A percentile compares a stretch with the other conserved stretches of the same genome.
phyloP scores from a whole-genome alignment of 2,797 vertebrate species.

The Rhinogobio ventralis region DNA sequence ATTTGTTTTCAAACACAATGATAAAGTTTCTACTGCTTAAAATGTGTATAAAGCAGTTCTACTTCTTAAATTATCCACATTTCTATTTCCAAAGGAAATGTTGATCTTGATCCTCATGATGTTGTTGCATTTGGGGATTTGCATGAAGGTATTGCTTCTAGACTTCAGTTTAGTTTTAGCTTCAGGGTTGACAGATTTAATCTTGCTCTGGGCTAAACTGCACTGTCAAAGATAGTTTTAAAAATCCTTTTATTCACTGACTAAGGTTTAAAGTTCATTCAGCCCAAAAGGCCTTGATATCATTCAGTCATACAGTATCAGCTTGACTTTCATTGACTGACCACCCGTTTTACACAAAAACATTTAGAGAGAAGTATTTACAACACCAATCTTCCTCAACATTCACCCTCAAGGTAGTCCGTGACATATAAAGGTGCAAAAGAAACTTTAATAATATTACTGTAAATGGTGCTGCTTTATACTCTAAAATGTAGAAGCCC shows the following conservation, averaged over 20 bases:
- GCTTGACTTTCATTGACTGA: constrained; percentile 32
- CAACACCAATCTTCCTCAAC: constrained; percentile 64
- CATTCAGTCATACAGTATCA: constrained; percentile 29
- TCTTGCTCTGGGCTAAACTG: neutral
- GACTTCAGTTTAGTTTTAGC: constrained; percentile 16
- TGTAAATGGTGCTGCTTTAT: constrained; percentile 88
- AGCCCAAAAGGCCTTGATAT: constrained; percentile 30
- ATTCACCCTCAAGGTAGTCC: constrained; percentile 74
- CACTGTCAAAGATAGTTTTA: neutral
- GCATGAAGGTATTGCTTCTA: constrained; percentile 79
- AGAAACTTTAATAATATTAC: constrained; percentile 83
- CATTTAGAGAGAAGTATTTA: constrained; percentile 48
- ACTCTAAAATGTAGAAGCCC: constrained; percentile 79
- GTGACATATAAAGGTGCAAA: constrained; percentile 80
- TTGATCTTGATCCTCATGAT: constrained; percentile 83
- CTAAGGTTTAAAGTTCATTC: constrained; percentile 5
- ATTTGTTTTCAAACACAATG: neutral
- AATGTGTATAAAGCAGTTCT: constrained; percentile 79
- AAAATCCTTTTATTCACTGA: neutral
- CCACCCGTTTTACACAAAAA: constrained; percentile 26
- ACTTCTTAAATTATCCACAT: constrained; percentile 82
- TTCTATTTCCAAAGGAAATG: constrained; percentile 87
- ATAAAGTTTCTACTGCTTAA: constrained; percentile 55
- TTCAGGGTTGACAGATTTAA: constrained; percentile 8
- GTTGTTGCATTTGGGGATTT: constrained; percentile 86